Conservation (phyloP, 92 coral and sea anemone species). For the Hydrozoanthus gracilis region DNA sequence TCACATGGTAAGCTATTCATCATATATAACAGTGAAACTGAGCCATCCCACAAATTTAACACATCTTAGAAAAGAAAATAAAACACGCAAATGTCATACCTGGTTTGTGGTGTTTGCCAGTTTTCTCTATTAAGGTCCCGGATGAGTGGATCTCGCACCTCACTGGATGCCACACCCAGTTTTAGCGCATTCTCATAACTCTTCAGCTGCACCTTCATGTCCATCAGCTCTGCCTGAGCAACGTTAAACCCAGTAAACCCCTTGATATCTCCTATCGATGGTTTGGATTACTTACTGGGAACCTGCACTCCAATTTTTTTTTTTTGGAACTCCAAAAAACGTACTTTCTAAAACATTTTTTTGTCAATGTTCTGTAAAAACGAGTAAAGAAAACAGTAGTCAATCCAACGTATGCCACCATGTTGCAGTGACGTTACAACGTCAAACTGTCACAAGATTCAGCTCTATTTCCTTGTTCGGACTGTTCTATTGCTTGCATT, state of each 20-base stretch:
- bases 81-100: background rate
- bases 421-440: too few species aligned
- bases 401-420: too few species aligned
- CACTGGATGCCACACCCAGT: constrained; percentile 69
- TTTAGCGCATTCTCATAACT: constrained; percentile 84
- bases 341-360: too few species aligned
- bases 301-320: background rate
- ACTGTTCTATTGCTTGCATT: too few species aligned
- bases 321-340: background rate
- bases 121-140: constrained; percentile 87
- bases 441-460: too few species aligned
- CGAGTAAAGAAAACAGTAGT: too few species aligned
- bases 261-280: background rate
- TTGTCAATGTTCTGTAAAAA: too few species aligned
- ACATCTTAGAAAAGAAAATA: background rate
- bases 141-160: constrained; percentile 58
- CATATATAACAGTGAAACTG: too few species aligned
- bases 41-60: too few species aligned
- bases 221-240: constrained; percentile 77
- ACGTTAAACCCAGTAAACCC: background rate
- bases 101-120: constrained; percentile 89
- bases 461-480: background rate
- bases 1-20: too few species aligned
- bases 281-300: background rate
- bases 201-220: constrained; percentile 78